Base-by-base conservation (phyloP, 2,888 invertebrate genomes). In the Lumbricus terrestris region DNA sequence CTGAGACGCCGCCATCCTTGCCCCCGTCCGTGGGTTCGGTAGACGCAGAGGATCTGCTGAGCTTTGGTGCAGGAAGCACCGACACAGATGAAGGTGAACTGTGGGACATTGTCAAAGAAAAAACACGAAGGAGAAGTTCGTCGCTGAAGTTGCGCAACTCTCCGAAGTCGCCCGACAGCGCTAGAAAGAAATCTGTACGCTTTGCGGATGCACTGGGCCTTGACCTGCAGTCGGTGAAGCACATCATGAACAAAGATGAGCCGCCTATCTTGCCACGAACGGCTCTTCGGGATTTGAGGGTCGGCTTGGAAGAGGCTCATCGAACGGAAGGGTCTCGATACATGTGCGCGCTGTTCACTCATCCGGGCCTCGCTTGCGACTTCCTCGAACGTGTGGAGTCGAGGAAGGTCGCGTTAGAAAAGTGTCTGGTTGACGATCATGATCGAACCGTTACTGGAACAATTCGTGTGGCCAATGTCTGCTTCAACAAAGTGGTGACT, bases 391-490 rank as follows among this genome's bases (percentile, higher is more conserved):
- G 90, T 6, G 90, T 99, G 4, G 96, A 97, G 92, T 96, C 96
- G 90, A 96, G 96, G 92, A 96, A 96, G 93, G 97, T 98, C 35
- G 97, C 97, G 93, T 95, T 98, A 93, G 98, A 98, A 95, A 97
- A 97, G 94, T 97, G 97, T 33, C 95, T 97, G 38, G 93, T 95
- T 33, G 93, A 94, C 8, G 92, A 92, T 90, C 83, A 90, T 33
- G 93, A 94, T 88, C 92, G 95, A 91, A 94, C 94, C 42, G 94
- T 96, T 16, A 94, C 94, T 1, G 96, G 96, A 37, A 96, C 97
- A 0, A 97, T 98, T 23, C 96, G 98, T 85, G 98, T 98, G 40
- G 96, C 97, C 91, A 99, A 98, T 95, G 95, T 98, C 91, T 97
- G 97, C 95, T 98, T 97, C 95, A 97, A 98, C 95, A 99, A 99